Conservation (phyloP, 2,888 invertebrate genomes). For the Horisme vitalbata region DNA sequence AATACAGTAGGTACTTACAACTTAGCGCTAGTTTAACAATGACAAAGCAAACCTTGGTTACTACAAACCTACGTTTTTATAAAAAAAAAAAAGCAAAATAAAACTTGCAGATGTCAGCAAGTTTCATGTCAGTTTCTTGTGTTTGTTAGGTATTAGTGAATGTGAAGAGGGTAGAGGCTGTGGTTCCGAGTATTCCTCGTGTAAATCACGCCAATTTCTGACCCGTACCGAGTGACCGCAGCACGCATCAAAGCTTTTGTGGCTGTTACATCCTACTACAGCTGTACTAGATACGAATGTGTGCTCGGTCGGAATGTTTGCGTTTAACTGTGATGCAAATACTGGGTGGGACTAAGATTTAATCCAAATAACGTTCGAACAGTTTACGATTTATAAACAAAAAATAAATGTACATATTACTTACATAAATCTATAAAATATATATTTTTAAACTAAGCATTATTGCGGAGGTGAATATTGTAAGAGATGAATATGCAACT, state of each 20-base stretch:
- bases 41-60: too few species aligned
- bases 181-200: slow-evolving; percentile 55
- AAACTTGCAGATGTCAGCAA: slow-evolving; percentile 7
- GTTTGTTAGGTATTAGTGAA: slow-evolving; percentile 5
- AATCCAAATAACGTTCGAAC: slow-evolving; percentile 22
- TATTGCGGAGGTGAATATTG: too few species aligned
- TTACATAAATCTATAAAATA: too few species aligned
- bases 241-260: slow-evolving; percentile 77
- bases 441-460: too few species aligned
- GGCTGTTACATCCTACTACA: slow-evolving; percentile 52
- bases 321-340: slow-evolving; percentile 44
- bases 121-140: slow-evolving; percentile 5
- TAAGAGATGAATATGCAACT: too few species aligned
- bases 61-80: too few species aligned
- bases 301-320: slow-evolving; percentile 41
- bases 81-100: too few species aligned
- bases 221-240: slow-evolving; percentile 72
- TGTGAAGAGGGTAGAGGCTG: slow-evolving; percentile 34
- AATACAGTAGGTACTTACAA: too few species aligned
- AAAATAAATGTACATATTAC: too few species aligned
- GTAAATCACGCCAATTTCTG: slow-evolving; percentile 74
- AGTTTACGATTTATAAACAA: slow-evolving; percentile 18
- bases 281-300: slow-evolving; percentile 42
- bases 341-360: slow-evolving; percentile 38
- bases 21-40: too few species aligned